Conservation (phyloP, 2,888 invertebrate species). For the Ethmia dodecea region DNA sequence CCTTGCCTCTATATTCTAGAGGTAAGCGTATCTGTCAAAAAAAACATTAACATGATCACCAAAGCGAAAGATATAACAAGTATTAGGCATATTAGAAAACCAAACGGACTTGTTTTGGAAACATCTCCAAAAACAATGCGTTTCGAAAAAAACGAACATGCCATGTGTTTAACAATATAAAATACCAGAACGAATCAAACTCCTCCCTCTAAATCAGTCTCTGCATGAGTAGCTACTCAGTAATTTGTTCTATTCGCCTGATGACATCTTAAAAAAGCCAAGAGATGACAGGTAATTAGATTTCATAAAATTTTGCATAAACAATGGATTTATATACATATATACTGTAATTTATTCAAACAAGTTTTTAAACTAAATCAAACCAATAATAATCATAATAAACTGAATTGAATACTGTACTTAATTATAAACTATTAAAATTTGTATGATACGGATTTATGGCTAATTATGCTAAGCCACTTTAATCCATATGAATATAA, state of each 20-base stretch:
- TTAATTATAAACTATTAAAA: too few relatives aligned
- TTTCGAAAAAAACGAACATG: neutral
- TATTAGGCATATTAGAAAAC: neutral
- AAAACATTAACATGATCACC: neutral
- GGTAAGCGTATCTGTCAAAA: neutral
- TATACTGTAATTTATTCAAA: too few relatives aligned
- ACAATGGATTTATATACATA: too few relatives aligned
- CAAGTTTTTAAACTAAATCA: too few relatives aligned
- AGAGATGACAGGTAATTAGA: too few relatives aligned
- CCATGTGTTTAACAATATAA: too few relatives aligned
- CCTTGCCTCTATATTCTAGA: constrained; percentile 3
- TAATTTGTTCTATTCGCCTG: neutral
- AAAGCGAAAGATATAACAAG: neutral
- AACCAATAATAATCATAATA: too few relatives aligned
- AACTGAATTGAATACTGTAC: too few relatives aligned
- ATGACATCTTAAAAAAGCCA: neutral
- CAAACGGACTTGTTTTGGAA: neutral
- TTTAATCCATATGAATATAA: too few relatives aligned
- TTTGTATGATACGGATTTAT: too few relatives aligned
- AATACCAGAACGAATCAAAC: neutral
- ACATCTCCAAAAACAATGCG: neutral
- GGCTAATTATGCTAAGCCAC: too few relatives aligned
- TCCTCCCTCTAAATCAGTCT: neutral
- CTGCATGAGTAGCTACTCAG: neutral
- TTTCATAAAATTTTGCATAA: too few relatives aligned